Evolutionary conservation across 2,113 vertebrate species (phyloP).

Genomic region (Ophiodon elongatus): DNA sequence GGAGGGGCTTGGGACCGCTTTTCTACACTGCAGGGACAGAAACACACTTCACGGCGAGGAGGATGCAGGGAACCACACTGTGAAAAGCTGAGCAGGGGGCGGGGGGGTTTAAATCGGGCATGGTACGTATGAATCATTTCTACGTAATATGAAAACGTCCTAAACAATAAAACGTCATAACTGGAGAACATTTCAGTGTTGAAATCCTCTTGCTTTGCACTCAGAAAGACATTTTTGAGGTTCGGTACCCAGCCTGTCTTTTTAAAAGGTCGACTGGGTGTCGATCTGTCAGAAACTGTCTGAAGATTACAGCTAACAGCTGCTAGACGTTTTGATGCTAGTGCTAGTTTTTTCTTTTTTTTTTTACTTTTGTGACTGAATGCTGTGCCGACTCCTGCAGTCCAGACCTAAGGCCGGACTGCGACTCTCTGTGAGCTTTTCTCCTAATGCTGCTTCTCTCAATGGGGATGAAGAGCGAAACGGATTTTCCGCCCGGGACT

Average conservation of each 20-base stretch:
- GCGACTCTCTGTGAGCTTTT: neutral
- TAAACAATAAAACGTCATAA: no score
- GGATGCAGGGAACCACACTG: no score
- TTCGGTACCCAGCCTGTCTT: neutral
- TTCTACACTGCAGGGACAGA: no score
- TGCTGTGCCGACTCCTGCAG: neutral
- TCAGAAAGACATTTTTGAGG: neutral
- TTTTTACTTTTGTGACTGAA: neutral
- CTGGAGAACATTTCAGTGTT: neutral
- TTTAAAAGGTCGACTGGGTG: neutral
- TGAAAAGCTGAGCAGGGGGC: no score
- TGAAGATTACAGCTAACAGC: neutral
- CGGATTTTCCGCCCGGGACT: slow-evolving; percentile 47
- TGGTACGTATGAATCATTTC: no score
- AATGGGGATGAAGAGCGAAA: neutral
- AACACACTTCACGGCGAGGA: no score
- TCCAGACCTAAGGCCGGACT: neutral
- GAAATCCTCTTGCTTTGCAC: neutral
- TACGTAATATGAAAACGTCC: no score
- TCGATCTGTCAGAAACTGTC: neutral
- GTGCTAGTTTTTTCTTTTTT: neutral
- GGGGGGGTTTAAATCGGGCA: no score
- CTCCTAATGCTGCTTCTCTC: neutral
- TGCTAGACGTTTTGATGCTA: neutral
- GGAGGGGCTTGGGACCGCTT: no score